Conservation (phyloP, 2,888 invertebrate genomes). For the Neoaliturus tenellus region DNA sequence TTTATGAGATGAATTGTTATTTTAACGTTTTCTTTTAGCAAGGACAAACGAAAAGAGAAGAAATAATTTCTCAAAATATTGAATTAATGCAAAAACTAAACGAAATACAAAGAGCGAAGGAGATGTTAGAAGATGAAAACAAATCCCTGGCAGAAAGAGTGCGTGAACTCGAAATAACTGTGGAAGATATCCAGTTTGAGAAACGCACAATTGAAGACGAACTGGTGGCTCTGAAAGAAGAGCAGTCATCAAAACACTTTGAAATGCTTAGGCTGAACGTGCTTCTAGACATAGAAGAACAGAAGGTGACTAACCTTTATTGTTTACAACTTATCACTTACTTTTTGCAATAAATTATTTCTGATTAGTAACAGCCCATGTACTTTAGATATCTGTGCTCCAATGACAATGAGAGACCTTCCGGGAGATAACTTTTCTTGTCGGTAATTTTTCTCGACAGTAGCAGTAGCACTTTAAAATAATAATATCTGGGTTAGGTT, state of each 20-base stretch:
- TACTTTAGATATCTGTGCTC: too few species aligned
- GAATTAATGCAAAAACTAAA: conserved; percentile 84
- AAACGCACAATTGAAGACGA: conserved; percentile 85
- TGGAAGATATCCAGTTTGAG: conserved; percentile 85
- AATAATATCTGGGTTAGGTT: too few species aligned
- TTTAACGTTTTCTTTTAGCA: conserved; percentile 71
- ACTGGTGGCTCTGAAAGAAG: conserved; percentile 82
- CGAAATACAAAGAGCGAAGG: conserved; percentile 78
- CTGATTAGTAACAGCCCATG: too few species aligned
- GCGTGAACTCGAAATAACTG: conserved; percentile 81
- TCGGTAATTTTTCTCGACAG: too few species aligned
- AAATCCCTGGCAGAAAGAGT: conserved; percentile 81
- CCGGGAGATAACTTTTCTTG: too few species aligned
- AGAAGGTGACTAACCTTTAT: conserved; percentile 77
- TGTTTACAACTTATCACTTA: too few species aligned
- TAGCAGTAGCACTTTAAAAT: too few species aligned
- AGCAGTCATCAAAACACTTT: conserved; percentile 84
- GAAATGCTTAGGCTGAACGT: conserved; percentile 87
- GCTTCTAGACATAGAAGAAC: conserved; percentile 88
- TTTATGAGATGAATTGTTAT: too few species aligned
- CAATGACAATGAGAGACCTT: too few species aligned
- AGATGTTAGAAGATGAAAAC: conserved; percentile 79
- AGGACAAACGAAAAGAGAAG: conserved; percentile 88
- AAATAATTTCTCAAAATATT: conserved; percentile 84
- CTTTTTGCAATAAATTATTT: too few species aligned